Evolutionary conservation across 2,888 invertebrate species (phyloP).

Genomic region (Mimachlamys varia): DNA sequence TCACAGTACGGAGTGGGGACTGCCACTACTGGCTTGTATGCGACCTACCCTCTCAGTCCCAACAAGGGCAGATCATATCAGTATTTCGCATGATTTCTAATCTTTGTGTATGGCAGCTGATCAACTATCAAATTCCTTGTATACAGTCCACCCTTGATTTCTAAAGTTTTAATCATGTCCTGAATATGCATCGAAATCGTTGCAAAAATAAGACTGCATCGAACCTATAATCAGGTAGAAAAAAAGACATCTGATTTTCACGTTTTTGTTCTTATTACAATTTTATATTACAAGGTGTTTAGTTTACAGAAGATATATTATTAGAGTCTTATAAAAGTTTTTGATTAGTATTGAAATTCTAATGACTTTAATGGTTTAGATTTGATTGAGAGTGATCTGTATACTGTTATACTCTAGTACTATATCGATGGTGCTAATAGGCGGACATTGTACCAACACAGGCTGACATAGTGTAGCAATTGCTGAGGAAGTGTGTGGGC

Average conservation of each 20-base stretch:
- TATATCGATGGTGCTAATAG: background rate
- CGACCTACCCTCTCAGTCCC: slow-evolving; percentile 86
- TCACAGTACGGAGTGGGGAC: slow-evolving; percentile 86
- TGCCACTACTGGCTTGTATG: slow-evolving; percentile 84
- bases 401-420: slow-evolving; percentile 29
- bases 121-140: slow-evolving; percentile 11
- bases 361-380: background rate
- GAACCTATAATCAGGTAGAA: background rate
- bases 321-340: background rate
- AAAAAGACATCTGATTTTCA: background rate
- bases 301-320: slow-evolving; percentile 28
- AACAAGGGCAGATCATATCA: slow-evolving; percentile 86
- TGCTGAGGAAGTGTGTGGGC: background rate
- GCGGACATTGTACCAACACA: background rate
- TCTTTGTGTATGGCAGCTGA: slow-evolving; percentile 36
- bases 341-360: background rate
- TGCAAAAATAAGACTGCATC: background rate
- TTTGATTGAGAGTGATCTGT: slow-evolving; percentile 20
- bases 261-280: background rate
- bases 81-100: slow-evolving; percentile 80
- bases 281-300: background rate
- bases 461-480: background rate
- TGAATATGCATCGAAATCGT: slow-evolving; percentile 32
- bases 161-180: background rate
- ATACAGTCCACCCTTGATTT: slow-evolving; percentile 36